Evolutionary conservation across 1,140 invertebrate genomes (phyloP).

Genomic region (Lepidurus apus): DNA sequence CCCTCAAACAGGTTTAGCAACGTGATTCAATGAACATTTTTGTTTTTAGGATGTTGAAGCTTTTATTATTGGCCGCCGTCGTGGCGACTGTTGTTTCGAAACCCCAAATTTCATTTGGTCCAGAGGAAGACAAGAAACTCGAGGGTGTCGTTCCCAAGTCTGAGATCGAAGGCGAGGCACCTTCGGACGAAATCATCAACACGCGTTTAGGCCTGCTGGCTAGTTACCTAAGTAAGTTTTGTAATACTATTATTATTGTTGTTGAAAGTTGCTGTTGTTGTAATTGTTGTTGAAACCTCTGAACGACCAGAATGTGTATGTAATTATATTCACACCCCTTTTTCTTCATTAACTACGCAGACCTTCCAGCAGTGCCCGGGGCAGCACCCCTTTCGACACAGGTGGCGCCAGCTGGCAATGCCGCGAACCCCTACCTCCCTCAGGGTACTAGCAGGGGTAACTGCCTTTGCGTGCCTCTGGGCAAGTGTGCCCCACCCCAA

Average conservation of each 20-base stretch:
- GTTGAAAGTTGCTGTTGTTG: neutral
- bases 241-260: neutral
- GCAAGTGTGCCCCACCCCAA: constrained; percentile 31
- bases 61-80: constrained; percentile 14
- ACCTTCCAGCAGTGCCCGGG: constrained; percentile 33
- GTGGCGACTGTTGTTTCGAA: constrained; percentile 27
- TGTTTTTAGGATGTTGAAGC: constrained; percentile 17
- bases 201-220: constrained; percentile 32
- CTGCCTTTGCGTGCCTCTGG: constrained; percentile 33
- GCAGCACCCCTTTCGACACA: neutral
- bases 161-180: constrained; percentile 2
- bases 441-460: constrained; percentile 28
- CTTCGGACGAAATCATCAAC: constrained; percentile 24
- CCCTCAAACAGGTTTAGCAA: no score
- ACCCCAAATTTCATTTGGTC: constrained; percentile 34
- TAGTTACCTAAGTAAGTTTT: constrained; percentile 33
- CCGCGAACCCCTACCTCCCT: constrained; percentile 33
- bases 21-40: neutral
- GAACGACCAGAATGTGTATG: neutral
- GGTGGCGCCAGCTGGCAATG: neutral
- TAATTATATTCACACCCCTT: neutral
- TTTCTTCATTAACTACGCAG: constrained; percentile 16
- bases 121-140: constrained; percentile 30
- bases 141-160: constrained; percentile 19
- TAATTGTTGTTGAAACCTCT: neutral